phyloP scores from a whole-genome alignment of 2,888 invertebrate genomes.

The Tinea trinotella region DNA sequence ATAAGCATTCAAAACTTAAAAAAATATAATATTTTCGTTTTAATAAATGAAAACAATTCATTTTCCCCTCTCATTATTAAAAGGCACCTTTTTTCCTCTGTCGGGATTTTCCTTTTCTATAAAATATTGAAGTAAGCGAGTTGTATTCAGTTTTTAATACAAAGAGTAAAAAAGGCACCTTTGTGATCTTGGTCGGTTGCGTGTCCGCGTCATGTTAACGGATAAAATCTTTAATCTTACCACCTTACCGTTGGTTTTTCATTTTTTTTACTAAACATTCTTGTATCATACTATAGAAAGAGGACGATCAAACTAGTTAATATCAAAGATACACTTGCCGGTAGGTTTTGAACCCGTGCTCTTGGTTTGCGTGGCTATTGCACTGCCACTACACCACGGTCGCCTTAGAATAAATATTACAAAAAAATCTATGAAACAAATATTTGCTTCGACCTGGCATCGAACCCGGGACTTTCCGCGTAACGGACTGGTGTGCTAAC shows the following conservation, averaged over 20 bases:
- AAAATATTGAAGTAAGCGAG: conserved; percentile 8
- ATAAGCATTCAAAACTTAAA: not conserved
- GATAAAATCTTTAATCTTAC: conserved; percentile 70
- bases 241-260: conserved; percentile 52
- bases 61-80: not conserved
- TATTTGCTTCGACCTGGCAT: too few relatives aligned
- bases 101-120: conserved; percentile 5
- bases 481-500: too few relatives aligned
- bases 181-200: conserved; percentile 15
- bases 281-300: too few relatives aligned
- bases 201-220: conserved; percentile 22
- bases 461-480: too few relatives aligned
- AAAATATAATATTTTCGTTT: not conserved
- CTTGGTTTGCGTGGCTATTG: too few relatives aligned
- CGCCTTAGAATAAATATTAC: too few relatives aligned
- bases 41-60: not conserved
- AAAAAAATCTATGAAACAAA: too few relatives aligned
- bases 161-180: conserved; percentile 5
- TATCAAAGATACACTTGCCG: too few relatives aligned
- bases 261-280: too few relatives aligned
- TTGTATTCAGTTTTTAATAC: conserved; percentile 13
- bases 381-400: too few relatives aligned
- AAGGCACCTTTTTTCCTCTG: not conserved
- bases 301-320: too few relatives aligned
- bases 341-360: too few relatives aligned